Conservation (phyloP, 2,113 vertebrate species). For the Calidris pugnax region DNA sequence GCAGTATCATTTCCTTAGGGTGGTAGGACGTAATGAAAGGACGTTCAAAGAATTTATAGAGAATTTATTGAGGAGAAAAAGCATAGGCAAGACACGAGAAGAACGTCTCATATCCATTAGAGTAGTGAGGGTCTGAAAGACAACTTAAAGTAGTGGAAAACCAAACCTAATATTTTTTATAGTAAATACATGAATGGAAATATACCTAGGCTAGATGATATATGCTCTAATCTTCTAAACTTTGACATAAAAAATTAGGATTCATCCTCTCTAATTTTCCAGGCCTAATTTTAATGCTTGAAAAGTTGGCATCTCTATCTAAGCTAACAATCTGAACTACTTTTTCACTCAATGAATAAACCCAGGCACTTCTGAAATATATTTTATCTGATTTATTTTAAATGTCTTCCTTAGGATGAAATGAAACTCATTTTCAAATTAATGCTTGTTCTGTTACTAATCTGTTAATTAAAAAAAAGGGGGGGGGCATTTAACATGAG, state of each 20-base stretch:
- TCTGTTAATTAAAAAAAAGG: background rate
- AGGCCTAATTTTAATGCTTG: background rate
- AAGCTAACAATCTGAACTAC: background rate
- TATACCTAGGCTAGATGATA: background rate
- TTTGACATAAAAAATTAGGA: background rate
- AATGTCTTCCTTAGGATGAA: background rate
- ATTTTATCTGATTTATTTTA: background rate
- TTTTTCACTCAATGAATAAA: background rate
- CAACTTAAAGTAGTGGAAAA: background rate
- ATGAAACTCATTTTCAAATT: background rate
- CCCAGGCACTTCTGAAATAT: background rate
- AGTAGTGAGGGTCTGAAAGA: background rate
- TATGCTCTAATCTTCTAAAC: background rate
- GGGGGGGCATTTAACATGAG: background rate
- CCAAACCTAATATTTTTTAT: too few relatives aligned
- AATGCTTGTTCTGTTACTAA: background rate
- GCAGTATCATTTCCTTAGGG: background rate
- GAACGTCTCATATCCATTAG: background rate
- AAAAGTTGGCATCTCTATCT: background rate
- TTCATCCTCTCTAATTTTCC: background rate
- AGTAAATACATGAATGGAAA: background rate
- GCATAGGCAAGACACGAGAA: background rate
- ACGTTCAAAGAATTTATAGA: too few relatives aligned
- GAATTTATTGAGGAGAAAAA: background rate
- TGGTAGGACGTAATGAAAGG: background rate